Base-by-base conservation (phyloP, 2,888 invertebrate species). In the Allolobophora icterica region DNA sequence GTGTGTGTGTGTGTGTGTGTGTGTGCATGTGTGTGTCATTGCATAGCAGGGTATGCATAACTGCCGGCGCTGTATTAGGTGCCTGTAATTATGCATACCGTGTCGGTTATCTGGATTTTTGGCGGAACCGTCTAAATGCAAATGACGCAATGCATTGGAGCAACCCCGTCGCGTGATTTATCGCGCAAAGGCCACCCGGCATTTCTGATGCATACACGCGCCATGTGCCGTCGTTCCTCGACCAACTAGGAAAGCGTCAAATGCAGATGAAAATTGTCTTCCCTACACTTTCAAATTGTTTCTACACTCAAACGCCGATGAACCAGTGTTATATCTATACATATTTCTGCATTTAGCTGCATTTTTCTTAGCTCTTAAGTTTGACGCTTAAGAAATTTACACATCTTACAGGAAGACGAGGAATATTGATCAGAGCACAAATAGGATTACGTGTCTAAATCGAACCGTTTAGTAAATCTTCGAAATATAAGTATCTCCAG, bases 71-170 rank as follows among this genome's bases (percentile, higher is more conserved):
- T n/a, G 71, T 71, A n/a, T 71, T 71, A 71, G 30, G 8, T n/a
- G 30, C n/a, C 30, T 71, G 30, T n/a, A 71, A 71, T 71, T 71
- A 71, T 71, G 71, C 71, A 71, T 71, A n/a, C 71, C 71, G 71
- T 71, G 71, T 71, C n/a, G 71, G 71, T n/a, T 71, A n/a, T 71
- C 71, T 71, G 71, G n/a, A 71, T n/a, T 30, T 71, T 71, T 71
- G 71, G 30, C n/a, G 71, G 71, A 71, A 71, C 71, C 71, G 71
- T 71, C 71, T n/a, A 71, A 71, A 71, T 71, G 71, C n/a, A 71
- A 71, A 71, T 71, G 71, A 71, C 17, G 71, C 71, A n/a, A 71
- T 71, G 71, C n/a, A 71, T 71, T 71, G 71, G 71, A 71, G 71
- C 71, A 8, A 17, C 30, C 21, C 8, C 71, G 71, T 71, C 71